Conservation (phyloP, 2,888 invertebrate genomes). For the Eupithecia insigniata region DNA sequence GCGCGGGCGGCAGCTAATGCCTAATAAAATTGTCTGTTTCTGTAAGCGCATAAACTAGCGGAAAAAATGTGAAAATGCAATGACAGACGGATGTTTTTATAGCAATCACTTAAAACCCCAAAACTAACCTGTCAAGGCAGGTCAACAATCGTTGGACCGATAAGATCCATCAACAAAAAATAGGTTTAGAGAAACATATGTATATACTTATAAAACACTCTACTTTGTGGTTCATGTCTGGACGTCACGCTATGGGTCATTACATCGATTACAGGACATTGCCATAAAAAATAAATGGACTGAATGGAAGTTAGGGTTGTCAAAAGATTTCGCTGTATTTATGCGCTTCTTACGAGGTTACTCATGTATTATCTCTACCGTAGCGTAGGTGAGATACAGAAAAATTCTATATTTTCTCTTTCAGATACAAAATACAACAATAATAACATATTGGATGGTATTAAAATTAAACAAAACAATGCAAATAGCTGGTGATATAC, state of each 20-base stretch:
- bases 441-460: no score
- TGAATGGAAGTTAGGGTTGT: background rate
- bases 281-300: conserved; percentile 1
- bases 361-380: no score
- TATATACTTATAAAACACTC: conserved; percentile 1
- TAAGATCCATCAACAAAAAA: background rate
- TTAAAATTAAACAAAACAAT: no score
- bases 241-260: conserved; percentile 6
- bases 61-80: no score
- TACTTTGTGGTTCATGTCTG: background rate
- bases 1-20: no score
- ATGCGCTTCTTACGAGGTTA: no score
- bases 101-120: background rate
- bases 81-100: background rate
- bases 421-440: no score
- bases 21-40: no score
- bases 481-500: no score
- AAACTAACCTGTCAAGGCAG: background rate
- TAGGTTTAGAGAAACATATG: no score
- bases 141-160: background rate
- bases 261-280: conserved; percentile 6
- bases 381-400: no score
- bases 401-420: no score
- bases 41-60: background rate
- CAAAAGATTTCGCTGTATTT: background rate